These are phyloP conservation scores for Cyclopterus lumpus DNA, from an alignment of 2,797 vertebrate species.

Conservation along the genomic window DNA sequence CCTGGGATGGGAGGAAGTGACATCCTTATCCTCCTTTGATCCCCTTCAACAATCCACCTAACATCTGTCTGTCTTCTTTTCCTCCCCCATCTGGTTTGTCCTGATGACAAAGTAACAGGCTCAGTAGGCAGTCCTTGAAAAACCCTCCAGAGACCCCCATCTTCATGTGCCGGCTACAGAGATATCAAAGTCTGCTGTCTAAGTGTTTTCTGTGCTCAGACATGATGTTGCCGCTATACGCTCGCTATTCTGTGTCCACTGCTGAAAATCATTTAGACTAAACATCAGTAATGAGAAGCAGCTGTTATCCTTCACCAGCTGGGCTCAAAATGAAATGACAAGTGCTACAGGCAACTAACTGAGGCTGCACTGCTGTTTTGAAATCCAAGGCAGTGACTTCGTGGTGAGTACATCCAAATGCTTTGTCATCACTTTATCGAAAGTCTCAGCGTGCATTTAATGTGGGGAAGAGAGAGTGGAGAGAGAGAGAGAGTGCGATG, in stretches of 20 bases:
- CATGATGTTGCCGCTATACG: conserved; percentile 47
- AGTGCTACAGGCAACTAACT: conserved; percentile 60
- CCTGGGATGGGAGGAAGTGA: neutral
- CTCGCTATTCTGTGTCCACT: conserved; percentile 59
- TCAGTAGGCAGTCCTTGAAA: conserved; percentile 1
- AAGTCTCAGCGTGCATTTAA: conserved; percentile 37
- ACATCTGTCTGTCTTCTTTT: neutral
- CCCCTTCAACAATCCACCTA: neutral
- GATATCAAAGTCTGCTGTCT: conserved; percentile 48
- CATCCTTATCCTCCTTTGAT: neutral
- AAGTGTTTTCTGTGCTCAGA: conserved; percentile 48
- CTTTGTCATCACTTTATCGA: conserved; percentile 36
- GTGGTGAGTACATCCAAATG: conserved; percentile 34
- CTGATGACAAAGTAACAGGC: conserved; percentile 24
- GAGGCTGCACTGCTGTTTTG: conserved; percentile 38
- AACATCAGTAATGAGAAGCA: conserved; percentile 76
- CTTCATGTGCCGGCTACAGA: conserved; percentile 32
- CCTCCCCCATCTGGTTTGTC: neutral
- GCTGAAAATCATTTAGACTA: conserved; percentile 67
- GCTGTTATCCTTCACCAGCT: conserved; percentile 74
- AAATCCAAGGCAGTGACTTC: conserved; percentile 43
- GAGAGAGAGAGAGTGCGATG: conserved; percentile 25
- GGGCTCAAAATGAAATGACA: conserved; percentile 67
- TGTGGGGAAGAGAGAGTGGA: conserved; percentile 7
- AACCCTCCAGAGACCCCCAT: conserved; percentile 26